phyloP scores from a whole-genome alignment of 2,888 invertebrate species.

The Eulithis testata region DNA sequence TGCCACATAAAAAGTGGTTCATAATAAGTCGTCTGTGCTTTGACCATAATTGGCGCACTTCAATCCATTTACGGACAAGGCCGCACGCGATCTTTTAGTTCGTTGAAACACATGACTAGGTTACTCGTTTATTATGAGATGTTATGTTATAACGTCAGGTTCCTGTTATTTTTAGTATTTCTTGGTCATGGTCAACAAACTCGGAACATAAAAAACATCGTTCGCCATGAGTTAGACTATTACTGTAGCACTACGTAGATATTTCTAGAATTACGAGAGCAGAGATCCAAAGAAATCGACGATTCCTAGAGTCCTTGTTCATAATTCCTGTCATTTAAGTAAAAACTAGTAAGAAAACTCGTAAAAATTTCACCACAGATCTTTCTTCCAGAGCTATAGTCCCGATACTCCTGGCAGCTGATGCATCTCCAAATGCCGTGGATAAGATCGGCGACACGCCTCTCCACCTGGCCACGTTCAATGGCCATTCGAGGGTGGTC shows the following conservation, averaged over 20 bases:
- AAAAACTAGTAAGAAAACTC: too few relatives aligned
- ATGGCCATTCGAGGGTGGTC: conserved; percentile 95
- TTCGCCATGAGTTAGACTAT: not conserved
- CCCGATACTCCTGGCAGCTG: conserved; percentile 91
- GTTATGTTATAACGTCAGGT: conserved; percentile 16
- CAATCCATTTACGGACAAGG: conserved; percentile 27
- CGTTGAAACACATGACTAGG: conserved; percentile 15
- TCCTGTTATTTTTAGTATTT: conserved; percentile 19
- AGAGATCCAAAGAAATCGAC: too few relatives aligned
- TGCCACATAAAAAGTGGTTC: conserved; percentile 19
- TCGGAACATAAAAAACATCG: not conserved
- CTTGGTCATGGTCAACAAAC: conserved; percentile 12
- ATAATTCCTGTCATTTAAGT: too few relatives aligned
- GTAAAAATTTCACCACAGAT: not conserved
- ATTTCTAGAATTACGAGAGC: too few relatives aligned
- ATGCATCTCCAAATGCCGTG: conserved; percentile 94
- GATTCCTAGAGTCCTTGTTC: too few relatives aligned
- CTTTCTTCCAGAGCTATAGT: conserved; percentile 90
- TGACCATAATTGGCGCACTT: conserved; percentile 24
- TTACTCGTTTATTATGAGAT: conserved; percentile 20
- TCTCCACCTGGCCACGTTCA: conserved; percentile 97
- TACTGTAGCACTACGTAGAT: too few relatives aligned
- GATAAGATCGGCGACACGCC: conserved; percentile 97
- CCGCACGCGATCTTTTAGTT: conserved; percentile 27
- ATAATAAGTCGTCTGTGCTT: conserved; percentile 10